Base-by-base conservation (phyloP, 2,113 vertebrate genomes). In the Gnathonemus longibarbis region DNA sequence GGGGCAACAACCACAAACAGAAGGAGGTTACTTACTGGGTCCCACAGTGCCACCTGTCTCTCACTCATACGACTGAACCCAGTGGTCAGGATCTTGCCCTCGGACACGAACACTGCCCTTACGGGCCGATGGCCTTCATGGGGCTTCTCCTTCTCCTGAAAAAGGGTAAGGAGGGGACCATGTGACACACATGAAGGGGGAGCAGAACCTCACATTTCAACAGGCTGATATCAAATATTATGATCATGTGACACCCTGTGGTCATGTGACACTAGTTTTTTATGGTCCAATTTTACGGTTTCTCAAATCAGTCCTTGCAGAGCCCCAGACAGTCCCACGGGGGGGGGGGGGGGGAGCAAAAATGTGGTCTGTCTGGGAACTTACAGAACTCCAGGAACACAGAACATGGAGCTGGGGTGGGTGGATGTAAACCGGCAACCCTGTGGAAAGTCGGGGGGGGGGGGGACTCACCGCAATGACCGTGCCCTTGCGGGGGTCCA, bases 1-100 rank as follows among this genome's bases (percentile, higher is more conserved):
- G 39, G 77, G 83, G 83, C 83, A 48, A 39, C 27, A 1, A n/a
- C 35, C 13, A 89, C 39, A 24, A 31, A 45, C 49, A 19, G 9
- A 58, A 39, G 0, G 15, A 84, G 3, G 7, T 10, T 49, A 93
- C 97, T 96, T 91, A 98, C 97, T 49, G 92, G 95, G 92, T 98
- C 97, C 97, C 97, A 98, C 91, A 98, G 95, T 31, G 97, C 97
- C 96, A 98, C 97, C 95, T 98, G 97, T 48, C 97, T 93, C 93
- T 98, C 97, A 0, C 97, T 98, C 97, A 98, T 97, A 56, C 97
- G 96, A 91, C 97, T 98, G 95, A 98, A 98, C 6, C 97, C 97
- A 0, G 97, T 98, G 48, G 94, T 98, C 89, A 98, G 94, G 91
- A 98, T 97, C 93, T 97, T 97, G 0, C 95, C 96, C 0, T 96